phyloP scores from a whole-genome alignment of 1,140 invertebrate genomes.

The Platyscapa corneri region DNA sequence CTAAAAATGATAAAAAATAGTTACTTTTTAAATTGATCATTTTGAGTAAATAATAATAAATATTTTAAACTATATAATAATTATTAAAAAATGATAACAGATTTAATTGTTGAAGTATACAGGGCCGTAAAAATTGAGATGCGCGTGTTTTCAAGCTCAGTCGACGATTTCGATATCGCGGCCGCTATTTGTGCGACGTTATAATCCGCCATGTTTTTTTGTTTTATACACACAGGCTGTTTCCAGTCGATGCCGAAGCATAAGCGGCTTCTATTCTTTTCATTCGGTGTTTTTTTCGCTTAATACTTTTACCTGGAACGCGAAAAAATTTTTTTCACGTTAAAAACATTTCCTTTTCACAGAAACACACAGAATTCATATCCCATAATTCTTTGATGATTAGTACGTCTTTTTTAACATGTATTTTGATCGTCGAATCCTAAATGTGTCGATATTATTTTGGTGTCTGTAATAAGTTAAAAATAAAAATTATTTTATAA shows the following conservation, averaged over 20 bases:
- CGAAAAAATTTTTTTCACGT: too few species aligned
- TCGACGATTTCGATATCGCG: neutral
- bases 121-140: neutral
- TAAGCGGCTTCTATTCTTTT: conserved; percentile 14
- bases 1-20: too few species aligned
- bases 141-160: neutral
- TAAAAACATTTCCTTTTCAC: too few species aligned
- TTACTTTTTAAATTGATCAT: neutral
- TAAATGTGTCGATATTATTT: too few species aligned
- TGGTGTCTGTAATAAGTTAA: too few species aligned
- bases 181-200: conserved; percentile 28
- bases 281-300: neutral
- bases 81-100: neutral
- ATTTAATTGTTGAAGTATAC: neutral
- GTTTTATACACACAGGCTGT: conserved; percentile 27
- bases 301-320: neutral
- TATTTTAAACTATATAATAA: too few species aligned
- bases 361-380: too few species aligned
- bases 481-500: too few species aligned
- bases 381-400: too few species aligned
- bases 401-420: too few species aligned
- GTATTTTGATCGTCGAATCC: too few species aligned
- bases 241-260: conserved; percentile 17
- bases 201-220: conserved; percentile 26
- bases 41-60: neutral